Conservation (phyloP, 2,888 invertebrate genomes). For the Megaustenia siamemsis region DNA sequence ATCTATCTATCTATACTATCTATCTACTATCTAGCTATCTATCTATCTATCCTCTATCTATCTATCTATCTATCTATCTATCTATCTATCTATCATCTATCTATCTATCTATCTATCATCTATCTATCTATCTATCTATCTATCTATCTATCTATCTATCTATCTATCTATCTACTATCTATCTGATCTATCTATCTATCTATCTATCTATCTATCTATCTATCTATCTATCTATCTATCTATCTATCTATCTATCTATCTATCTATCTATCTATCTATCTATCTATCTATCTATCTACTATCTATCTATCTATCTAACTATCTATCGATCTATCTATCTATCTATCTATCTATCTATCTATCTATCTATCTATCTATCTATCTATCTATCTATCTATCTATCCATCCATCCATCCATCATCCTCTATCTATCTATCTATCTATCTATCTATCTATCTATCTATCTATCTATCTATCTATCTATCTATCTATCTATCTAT, state of each 20-base stretch:
- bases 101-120: too few species aligned
- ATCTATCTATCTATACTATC: slow-evolving; percentile 22
- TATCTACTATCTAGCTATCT: slow-evolving; percentile 17
- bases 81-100: too few species aligned
- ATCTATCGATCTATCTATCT: slow-evolving; percentile 17
- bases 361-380: slow-evolving; percentile 17
- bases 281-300: slow-evolving; percentile 16
- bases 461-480: too few species aligned
- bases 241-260: slow-evolving; percentile 19
- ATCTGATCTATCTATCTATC: slow-evolving; percentile 5
- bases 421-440: too few species aligned
- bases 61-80: slow-evolving; percentile 2
- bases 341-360: slow-evolving; percentile 21
- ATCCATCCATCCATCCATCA: background rate
- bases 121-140: too few species aligned
- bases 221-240: slow-evolving; percentile 19
- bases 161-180: too few species aligned
- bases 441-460: too few species aligned
- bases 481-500: too few species aligned
- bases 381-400: slow-evolving; percentile 19
- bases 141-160: too few species aligned
- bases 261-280: slow-evolving; percentile 19
- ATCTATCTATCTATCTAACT: slow-evolving; percentile 10
- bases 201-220: slow-evolving; percentile 24
- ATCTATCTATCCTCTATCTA: slow-evolving; percentile 24